phyloP scores from a whole-genome alignment of 2,113 vertebrate genomes.

The Notothenia rossii region DNA sequence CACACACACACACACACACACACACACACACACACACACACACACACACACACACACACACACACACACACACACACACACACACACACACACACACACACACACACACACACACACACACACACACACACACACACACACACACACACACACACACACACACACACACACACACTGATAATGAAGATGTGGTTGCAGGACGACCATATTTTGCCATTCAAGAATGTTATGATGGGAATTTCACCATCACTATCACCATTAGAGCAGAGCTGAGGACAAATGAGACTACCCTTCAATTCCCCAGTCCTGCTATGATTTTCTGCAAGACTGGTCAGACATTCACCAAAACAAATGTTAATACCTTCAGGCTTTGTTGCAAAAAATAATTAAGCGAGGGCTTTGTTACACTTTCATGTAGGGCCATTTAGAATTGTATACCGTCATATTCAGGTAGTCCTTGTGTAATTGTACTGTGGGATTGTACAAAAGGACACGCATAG shows the following conservation, averaged over 20 bases:
- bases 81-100: slow-evolving; percentile 48
- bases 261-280: slow-evolving; percentile 34
- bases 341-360: slow-evolving; percentile 29
- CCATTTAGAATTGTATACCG: slow-evolving; percentile 4
- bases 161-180: slow-evolving; percentile 53
- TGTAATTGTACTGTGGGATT: slow-evolving; percentile 11
- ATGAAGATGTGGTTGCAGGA: slow-evolving; percentile 65
- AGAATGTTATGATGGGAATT: slow-evolving; percentile 69
- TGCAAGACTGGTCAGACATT: slow-evolving; percentile 29
- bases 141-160: slow-evolving; percentile 55
- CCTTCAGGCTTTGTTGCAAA: slow-evolving; percentile 49
- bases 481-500: neutral
- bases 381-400: slow-evolving; percentile 41
- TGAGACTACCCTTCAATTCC: slow-evolving; percentile 8
- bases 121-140: slow-evolving; percentile 43
- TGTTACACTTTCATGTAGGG: slow-evolving; percentile 19
- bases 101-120: slow-evolving; percentile 51
- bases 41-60: slow-evolving; percentile 50
- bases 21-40: slow-evolving; percentile 49
- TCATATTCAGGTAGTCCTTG: neutral
- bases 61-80: no score
- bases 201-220: slow-evolving; percentile 62
- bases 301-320: slow-evolving; percentile 35
- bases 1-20: slow-evolving; percentile 53
- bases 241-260: slow-evolving; percentile 39